Percentiles rank a stretch among this genome's conserved stretches.
phyloP scores from a whole-genome alignment of 2,113 vertebrate species.

The Puffinus mauretanicus region DNA sequence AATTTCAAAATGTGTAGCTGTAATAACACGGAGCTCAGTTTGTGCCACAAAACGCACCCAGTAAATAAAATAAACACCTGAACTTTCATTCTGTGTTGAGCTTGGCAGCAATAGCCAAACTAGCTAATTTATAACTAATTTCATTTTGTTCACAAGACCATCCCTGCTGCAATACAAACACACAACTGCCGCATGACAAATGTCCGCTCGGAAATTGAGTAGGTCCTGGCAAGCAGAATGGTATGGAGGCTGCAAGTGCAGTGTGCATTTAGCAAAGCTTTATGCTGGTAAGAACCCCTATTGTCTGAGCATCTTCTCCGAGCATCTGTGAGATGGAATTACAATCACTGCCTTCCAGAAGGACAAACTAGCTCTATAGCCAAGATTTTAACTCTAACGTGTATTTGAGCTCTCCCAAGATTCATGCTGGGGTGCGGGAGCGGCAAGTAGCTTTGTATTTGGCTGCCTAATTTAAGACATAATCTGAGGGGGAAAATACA shows the following conservation, averaged over 20 bases:
- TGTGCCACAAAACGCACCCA: background rate
- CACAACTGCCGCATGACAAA: background rate
- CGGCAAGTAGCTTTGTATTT: background rate
- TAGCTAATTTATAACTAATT: background rate
- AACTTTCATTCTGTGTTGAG: background rate
- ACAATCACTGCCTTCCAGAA: background rate
- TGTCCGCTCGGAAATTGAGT: background rate
- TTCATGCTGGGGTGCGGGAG: background rate
- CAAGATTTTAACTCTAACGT: background rate
- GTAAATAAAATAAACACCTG: background rate
- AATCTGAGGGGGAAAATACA: background rate
- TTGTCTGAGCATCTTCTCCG: background rate
- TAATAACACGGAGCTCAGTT: background rate
- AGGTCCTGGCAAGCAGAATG: background rate
- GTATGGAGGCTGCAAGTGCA: background rate
- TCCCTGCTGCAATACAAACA: background rate
- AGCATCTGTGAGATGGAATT: background rate
- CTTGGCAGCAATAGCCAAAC: background rate
- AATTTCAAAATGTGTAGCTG: background rate
- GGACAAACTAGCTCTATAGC: background rate
- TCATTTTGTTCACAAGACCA: background rate
- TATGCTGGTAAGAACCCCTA: background rate
- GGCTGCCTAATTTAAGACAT: background rate
- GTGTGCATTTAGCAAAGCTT: background rate
- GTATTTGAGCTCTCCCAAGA: background rate